Percentiles rank a stretch among this genome's conserved stretches.
Evolutionary conservation across 2,113 vertebrate genomes (phyloP).

Genomic region (Illadopsis cleaveri): DNA sequence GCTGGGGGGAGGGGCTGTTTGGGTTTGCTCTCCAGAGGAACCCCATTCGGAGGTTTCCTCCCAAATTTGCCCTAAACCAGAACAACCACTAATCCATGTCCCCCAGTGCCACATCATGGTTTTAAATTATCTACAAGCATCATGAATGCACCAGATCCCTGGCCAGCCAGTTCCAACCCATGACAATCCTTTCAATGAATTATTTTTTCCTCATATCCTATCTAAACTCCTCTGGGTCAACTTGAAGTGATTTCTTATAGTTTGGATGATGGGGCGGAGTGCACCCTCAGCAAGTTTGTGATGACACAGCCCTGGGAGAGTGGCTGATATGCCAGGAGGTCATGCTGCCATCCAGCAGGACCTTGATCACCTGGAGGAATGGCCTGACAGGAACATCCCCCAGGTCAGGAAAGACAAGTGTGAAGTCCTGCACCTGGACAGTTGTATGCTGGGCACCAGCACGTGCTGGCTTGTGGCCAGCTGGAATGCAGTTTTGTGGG

Average conservation of each 20-base stretch:
- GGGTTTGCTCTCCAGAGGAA: too few relatives aligned
- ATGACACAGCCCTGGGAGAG: neutral
- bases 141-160: neutral
- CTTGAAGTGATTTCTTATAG: neutral
- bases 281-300: too few relatives aligned
- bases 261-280: neutral
- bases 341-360: neutral
- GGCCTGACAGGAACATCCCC: neutral
- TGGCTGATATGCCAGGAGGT: neutral
- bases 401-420: neutral
- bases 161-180: neutral
- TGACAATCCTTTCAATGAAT: neutral
- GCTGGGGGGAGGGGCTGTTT: too few relatives aligned
- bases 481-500: neutral
- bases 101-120: neutral
- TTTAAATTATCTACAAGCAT: too few relatives aligned
- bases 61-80: too few relatives aligned
- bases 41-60: too few relatives aligned
- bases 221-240: neutral
- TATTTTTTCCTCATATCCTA: neutral
- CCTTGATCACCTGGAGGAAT: rapidly evolving
- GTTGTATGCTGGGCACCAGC: neutral
- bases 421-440: neutral
- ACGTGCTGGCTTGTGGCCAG: neutral
- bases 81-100: neutral